Evolutionary conservation across 2,797 vertebrate species (phyloP).

Genomic region (Picus viridis): DNA sequence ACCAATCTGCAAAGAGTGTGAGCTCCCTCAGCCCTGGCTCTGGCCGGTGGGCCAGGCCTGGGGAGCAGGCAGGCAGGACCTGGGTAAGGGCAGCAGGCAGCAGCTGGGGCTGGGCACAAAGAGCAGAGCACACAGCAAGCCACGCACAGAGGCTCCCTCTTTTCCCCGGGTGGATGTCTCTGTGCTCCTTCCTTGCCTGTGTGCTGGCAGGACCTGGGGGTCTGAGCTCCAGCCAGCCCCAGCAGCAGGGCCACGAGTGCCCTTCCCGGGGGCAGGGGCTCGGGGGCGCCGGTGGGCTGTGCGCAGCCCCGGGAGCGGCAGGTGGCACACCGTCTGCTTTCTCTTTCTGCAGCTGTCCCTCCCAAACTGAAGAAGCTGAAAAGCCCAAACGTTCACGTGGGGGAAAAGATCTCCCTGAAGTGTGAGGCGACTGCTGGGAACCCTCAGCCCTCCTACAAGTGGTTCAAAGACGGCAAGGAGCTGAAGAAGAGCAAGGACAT

Average conservation of each 20-base stretch:
- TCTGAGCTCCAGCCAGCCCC: fast-evolving
- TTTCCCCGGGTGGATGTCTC: fast-evolving
- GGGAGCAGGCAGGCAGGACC: background rate
- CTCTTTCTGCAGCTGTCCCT: slow-evolving; percentile 79
- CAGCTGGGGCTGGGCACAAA: fast-evolving
- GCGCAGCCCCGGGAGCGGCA: background rate
- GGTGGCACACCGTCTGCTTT: slow-evolving; percentile 18
- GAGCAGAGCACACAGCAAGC: background rate
- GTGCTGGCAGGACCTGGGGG: background rate
- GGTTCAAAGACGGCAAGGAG: slow-evolving; percentile 96
- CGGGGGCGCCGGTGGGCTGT: fast-evolving
- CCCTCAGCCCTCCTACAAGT: slow-evolving; percentile 89
- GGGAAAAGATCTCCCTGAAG: slow-evolving; percentile 89
- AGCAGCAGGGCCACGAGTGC: background rate
- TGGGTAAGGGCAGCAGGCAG: background rate
- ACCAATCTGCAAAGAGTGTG: background rate
- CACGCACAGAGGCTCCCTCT: background rate
- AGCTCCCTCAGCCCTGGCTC: background rate
- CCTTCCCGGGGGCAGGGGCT: background rate
- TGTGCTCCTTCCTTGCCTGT: background rate
- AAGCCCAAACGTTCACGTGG: slow-evolving; percentile 87
- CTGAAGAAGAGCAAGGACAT: slow-evolving; percentile 92
- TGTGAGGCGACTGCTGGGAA: slow-evolving; percentile 90
- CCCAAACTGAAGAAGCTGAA: slow-evolving; percentile 93
- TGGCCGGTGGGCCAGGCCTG: background rate